Conservation (phyloP, 2,113 vertebrate genomes). For the Panurus biarmicus region DNA sequence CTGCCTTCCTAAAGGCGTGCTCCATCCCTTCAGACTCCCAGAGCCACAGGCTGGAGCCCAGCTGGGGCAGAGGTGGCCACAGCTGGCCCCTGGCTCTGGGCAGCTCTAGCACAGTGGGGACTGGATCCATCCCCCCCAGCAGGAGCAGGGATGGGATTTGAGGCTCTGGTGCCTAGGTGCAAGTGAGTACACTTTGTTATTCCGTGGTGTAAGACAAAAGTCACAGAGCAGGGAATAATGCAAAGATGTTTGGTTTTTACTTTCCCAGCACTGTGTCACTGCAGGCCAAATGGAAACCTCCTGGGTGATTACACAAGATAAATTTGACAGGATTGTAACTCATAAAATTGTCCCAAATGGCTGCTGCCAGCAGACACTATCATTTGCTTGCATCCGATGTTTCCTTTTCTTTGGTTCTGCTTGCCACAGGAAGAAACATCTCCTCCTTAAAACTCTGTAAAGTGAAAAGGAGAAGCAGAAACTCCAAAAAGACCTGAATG, state of each 20-base stretch:
- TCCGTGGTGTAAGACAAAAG: neutral
- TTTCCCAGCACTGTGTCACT: neutral
- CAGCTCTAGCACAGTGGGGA: neutral
- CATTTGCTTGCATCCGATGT: neutral
- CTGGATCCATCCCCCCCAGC: rapidly evolving
- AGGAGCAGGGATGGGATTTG: neutral
- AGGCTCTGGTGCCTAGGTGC: rapidly evolving
- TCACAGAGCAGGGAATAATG: neutral
- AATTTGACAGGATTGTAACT: neutral
- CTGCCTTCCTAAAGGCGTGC: rapidly evolving
- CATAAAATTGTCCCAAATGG: neutral
- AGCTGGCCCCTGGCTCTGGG: neutral
- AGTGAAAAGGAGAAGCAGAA: neutral
- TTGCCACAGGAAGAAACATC: neutral
- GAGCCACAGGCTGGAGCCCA: rapidly evolving
- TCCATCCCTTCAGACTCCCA: neutral
- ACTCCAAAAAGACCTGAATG: neutral
- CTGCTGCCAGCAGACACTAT: neutral
- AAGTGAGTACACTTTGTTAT: rapidly evolving
- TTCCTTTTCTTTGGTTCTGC: neutral
- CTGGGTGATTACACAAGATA: neutral
- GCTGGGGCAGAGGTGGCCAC: neutral
- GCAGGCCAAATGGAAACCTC: neutral
- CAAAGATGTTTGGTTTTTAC: neutral
- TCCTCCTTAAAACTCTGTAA: neutral